Percentiles rank a stretch among this genome's conserved stretches.
Evolutionary conservation across 2,888 invertebrate genomes (phyloP).

Genomic region (Melanchra persicariae): DNA sequence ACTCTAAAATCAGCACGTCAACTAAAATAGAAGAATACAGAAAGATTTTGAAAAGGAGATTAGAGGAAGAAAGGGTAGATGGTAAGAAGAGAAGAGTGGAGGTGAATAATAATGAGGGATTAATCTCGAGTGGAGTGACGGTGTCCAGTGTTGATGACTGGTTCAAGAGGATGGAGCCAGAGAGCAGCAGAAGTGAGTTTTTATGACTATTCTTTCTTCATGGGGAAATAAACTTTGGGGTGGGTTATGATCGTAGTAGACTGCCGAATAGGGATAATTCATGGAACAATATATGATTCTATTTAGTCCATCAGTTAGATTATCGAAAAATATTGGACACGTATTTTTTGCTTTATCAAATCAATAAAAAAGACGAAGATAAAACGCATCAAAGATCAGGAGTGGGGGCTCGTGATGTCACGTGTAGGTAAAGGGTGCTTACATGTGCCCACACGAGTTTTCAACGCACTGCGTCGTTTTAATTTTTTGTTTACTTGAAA

Average conservation of each 20-base stretch:
- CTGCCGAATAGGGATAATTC: no score
- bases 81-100: slow-evolving; percentile 66
- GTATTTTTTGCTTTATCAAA: no score
- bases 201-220: neutral
- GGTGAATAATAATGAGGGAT: slow-evolving; percentile 41
- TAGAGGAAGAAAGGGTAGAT: slow-evolving; percentile 41
- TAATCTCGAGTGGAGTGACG: slow-evolving; percentile 66
- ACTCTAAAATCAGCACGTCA: slow-evolving; percentile 60
- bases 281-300: no score
- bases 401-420: no score
- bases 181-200: slow-evolving; percentile 66
- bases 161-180: slow-evolving; percentile 71
- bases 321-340: no score
- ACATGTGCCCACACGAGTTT: no score
- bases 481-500: no score
- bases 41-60: slow-evolving; percentile 60
- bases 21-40: slow-evolving; percentile 46
- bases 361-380: no score
- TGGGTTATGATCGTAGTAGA: neutral
- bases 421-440: no score
- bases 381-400: no score
- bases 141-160: slow-evolving; percentile 76
- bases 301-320: no score
- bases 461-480: no score
- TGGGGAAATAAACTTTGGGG: neutral